These are phyloP conservation scores for Muschampia staudingeri DNA, from an alignment of 2,888 invertebrate species.

Conservation along the genomic window DNA sequence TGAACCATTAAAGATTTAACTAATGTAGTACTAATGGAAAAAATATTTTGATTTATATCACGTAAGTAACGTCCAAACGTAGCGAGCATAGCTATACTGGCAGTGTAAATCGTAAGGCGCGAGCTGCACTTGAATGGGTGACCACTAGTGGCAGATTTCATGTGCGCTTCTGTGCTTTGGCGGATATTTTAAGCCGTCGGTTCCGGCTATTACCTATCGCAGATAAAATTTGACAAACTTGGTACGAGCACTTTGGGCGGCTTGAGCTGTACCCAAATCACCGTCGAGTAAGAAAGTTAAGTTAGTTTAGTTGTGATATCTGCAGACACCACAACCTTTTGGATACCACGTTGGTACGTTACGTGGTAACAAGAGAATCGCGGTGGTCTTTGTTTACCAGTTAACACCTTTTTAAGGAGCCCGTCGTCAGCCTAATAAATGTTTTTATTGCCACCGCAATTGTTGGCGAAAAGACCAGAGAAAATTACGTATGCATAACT, in stretches of 20 bases:
- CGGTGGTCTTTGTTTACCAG: conserved; percentile 83
- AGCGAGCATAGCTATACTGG: too few species aligned
- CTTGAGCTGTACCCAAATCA: too few species aligned
- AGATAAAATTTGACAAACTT: background rate
- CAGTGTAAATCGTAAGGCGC: too few species aligned
- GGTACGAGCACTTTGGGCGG: background rate
- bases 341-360: background rate
- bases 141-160: too few species aligned
- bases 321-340: background rate
- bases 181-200: too few species aligned
- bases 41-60: background rate
- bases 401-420: conserved; percentile 77
- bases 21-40: too few species aligned
- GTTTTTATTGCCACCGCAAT: conserved; percentile 82
- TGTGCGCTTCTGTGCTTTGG: too few species aligned
- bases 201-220: too few species aligned
- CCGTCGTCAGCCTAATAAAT: conserved; percentile 78
- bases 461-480: conserved; percentile 81
- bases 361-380: conserved; percentile 56
- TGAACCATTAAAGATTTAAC: too few species aligned
- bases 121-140: too few species aligned
- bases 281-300: too few species aligned
- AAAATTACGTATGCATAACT: conserved; percentile 84
- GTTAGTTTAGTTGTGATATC: background rate
- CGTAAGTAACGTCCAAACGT: background rate